These are phyloP conservation scores for Nephrotoma guestfalica DNA, from an alignment of 2,888 invertebrate species.

Conservation along the genomic window DNA sequence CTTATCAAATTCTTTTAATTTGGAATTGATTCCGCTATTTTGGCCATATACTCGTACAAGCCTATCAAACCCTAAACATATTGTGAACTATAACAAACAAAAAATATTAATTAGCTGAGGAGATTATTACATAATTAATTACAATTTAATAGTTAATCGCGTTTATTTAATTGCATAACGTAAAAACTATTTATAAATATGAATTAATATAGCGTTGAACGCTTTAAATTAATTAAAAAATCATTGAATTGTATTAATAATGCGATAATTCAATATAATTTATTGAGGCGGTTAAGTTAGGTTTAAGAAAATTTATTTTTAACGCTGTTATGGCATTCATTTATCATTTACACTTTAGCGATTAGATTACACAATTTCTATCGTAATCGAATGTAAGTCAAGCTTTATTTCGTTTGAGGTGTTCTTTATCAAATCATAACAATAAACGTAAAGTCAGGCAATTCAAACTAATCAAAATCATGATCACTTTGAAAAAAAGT, in stretches of 20 bases:
- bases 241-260: not conserved
- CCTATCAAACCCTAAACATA: not conserved
- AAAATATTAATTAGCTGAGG: not conserved
- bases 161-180: not conserved
- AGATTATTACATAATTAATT: not conserved
- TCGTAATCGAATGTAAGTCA: not conserved
- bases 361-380: not conserved
- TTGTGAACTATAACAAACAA: not conserved
- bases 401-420: not conserved
- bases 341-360: not conserved
- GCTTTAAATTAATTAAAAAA: not conserved
- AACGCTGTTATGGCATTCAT: not conserved
- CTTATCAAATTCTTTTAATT: not conserved
- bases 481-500: too few relatives aligned
- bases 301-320: not conserved
- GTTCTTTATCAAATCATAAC: too few relatives aligned
- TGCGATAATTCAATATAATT: not conserved
- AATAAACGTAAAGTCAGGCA: too few relatives aligned
- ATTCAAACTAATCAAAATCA: too few relatives aligned
- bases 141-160: not conserved
- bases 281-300: not conserved
- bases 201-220: not conserved
- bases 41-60: not conserved
- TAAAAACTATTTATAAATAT: not conserved
- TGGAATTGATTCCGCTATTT: not conserved